These are phyloP conservation scores for Rhingia rostrata DNA, from an alignment of 2,888 invertebrate species.

Conservation along the genomic window DNA sequence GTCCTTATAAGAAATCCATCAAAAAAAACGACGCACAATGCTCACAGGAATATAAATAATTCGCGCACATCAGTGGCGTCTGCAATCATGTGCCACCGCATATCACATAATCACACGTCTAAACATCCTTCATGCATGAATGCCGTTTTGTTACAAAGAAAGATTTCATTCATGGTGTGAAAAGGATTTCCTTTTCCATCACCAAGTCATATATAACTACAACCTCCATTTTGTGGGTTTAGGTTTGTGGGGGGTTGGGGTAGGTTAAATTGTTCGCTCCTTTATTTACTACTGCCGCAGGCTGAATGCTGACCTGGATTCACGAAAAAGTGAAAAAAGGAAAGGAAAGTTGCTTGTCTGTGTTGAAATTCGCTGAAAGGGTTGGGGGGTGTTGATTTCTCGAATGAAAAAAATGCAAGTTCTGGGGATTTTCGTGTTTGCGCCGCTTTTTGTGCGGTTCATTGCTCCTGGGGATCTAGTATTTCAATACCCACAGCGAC, in stretches of 20 bases:
- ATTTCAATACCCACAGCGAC: conserved; percentile 19
- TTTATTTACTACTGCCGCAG: conserved; percentile 33
- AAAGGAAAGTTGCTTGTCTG: conserved; percentile 24
- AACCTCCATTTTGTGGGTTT: neutral
- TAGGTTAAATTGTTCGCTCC: conserved; percentile 19
- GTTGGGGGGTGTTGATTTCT: neutral
- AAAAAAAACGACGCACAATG: too few species aligned
- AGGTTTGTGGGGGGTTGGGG: neutral
- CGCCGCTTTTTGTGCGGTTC: conserved; percentile 10
- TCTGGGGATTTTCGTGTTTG: neutral
- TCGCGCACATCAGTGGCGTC: conserved; percentile 28
- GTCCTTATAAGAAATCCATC: too few species aligned
- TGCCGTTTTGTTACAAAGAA: conserved; percentile 4
- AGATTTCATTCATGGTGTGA: conserved; percentile 7
- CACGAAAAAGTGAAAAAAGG: neutral
- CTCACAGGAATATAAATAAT: conserved; percentile 28
- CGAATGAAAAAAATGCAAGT: conserved; percentile 7
- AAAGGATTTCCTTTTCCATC: conserved; percentile 15
- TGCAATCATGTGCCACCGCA: neutral
- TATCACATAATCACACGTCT: conserved; percentile 12
- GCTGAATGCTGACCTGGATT: conserved; percentile 25
- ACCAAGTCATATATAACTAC: neutral
- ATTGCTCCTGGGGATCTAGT: conserved; percentile 32
- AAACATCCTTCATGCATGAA: conserved; percentile 6
- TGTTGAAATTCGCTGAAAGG: conserved; percentile 2